Evolutionary conservation across 1,140 invertebrate genomes (phyloP), one percentile per base, ranked within the genome.

Genomic region (Muscidifurax raptorellus): DNA sequence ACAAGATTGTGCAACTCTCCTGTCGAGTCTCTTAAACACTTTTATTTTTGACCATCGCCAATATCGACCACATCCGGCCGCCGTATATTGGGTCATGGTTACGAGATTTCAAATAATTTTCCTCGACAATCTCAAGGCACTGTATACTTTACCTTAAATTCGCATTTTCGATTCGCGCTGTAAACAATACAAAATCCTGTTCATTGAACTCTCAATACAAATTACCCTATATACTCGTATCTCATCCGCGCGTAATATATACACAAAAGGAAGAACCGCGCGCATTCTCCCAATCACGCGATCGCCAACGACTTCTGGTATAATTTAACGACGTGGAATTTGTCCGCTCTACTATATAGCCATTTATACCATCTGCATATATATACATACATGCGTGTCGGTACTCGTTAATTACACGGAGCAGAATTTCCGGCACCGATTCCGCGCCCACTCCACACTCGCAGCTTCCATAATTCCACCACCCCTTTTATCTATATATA

Each of bases 291-390:
- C 5, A 7, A 59, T 59, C 52, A 59, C 22, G 52, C 52, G 7
- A 59, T 59, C 52, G 22, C 52, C 52, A 7, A 10, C 30, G 7
- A 72, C 28, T 75, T 74, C 71, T 82, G 32, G 52, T 82, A 7
- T 76, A 76, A 76, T 82, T 82, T 67, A 67, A 30, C 32, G 52
- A 76, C 25, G 59, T 74, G 47, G 69, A 64, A 82, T 82, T 59
- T 9, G 6, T 72, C 52, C 69, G 7, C 52, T 4, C 52, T 22
- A 1, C 15, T 12, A 13, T 12, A 47, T 13, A 7, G 7, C 13
- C 13, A 7, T 47, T 12, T 47, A 4, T 40, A 40, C 44, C 7
- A 22, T 59, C 13, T 18, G 44, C 44, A 18, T 47, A 15, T 2
- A 13, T 3, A 2, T 4, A 69, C 7, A 7, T 27, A 69, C 1